Evolutionary conservation across 2,113 vertebrate species (phyloP), one percentile per base, ranked within the genome.

Genomic region (Proterorhinus semilunaris): DNA sequence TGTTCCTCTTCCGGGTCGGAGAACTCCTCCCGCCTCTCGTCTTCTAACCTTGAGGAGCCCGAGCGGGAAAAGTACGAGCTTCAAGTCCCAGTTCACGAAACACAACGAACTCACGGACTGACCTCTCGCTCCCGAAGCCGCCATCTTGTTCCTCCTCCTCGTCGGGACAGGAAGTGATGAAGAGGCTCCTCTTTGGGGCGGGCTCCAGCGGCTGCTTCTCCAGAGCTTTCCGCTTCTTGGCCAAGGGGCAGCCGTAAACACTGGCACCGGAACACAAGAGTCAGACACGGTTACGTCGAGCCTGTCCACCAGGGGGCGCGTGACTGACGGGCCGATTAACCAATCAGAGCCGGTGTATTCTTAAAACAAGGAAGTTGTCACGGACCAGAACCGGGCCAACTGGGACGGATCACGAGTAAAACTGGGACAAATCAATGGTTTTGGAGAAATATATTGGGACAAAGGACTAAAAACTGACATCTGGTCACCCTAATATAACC

Each of bases 221-320:
- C 88, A 96, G 94, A 16, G 94, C 96, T 88, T 98, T 99, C 79
- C 97, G 94, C 86, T 99, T 99, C 88, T 98, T 98, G 72, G 97
- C 98, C 93, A 98, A 91, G 49, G 97, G 98, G 86, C 98, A 99
- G 72, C 98, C 98, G 67, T 99, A 99, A 49, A 99, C 94, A 87
- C 98, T 98, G 90, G 12, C 43, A 43, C 27, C 43, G 90, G 12
- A 44, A 43, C 27, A 59, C 6, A 59, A 59, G 68, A 44, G 44
- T 73, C 49, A 86, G 64, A 74, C 27, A 36, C 27, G 27, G 21
- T 21, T 21, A 21, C 21, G 21, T 21, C 21, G 1, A 21, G 21
- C 21, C 21, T n/a, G n/a, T n/a, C n/a, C n/a, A n/a, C n/a, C n/a
- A n/a, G n/a, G 21, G 4, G 50, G 81, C 65, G 58, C 21, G 62